These are phyloP conservation scores for Perognathus longimembris DNA, from an alignment of 2,113 vertebrate genomes.

Conservation along the genomic window DNA sequence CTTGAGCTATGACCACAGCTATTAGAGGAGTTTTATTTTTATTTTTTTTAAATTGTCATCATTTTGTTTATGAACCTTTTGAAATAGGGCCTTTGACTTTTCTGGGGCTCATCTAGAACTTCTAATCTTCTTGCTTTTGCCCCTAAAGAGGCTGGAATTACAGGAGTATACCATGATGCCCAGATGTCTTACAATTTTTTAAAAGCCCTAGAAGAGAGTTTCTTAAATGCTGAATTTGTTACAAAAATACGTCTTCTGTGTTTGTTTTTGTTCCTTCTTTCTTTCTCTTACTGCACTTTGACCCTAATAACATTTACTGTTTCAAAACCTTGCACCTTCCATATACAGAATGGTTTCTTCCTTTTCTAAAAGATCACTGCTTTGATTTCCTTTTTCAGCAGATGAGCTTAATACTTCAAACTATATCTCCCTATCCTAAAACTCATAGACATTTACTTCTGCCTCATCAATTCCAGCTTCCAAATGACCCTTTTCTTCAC, in stretches of 20 bases:
- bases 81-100: too few species aligned
- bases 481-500: not conserved
- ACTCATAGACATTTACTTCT: not conserved
- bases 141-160: too few species aligned
- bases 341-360: not conserved
- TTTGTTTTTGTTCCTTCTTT: not conserved
- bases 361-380: constrained; percentile 31
- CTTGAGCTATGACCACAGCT: too few species aligned
- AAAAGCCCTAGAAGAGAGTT: not conserved
- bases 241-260: too few species aligned
- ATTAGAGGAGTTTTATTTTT: too few species aligned
- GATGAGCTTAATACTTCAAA: not conserved
- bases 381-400: not conserved
- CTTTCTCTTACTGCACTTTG: not conserved
- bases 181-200: not conserved
- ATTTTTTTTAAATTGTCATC: too few species aligned
- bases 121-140: too few species aligned
- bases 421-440: constrained; percentile 8
- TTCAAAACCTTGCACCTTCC: not conserved
- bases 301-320: not conserved
- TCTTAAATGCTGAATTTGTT: not conserved
- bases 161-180: too few species aligned
- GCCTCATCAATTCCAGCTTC: not conserved
- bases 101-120: too few species aligned
- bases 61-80: too few species aligned